Base-by-base conservation (phyloP, 1,140 invertebrate species). In the Mercenaria mercenaria region DNA sequence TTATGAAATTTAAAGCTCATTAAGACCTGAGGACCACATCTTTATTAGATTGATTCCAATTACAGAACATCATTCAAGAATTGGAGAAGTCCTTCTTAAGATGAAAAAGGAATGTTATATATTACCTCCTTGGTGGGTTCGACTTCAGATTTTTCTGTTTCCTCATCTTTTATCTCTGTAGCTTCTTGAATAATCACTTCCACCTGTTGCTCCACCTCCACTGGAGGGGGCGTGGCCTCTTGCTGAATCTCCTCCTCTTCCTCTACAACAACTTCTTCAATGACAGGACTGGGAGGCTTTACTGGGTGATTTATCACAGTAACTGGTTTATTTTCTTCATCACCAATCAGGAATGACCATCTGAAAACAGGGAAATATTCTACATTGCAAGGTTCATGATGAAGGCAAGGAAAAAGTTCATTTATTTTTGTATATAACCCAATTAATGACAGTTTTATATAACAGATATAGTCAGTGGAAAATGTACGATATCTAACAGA, bases 331-430 rank as follows among this genome's bases (percentile, higher is more conserved):
- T 64, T 64, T n/a, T 92, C 91, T 23, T 95, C 92, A 83, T 95
- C 92, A 34, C 93, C 95, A 85, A 96, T 93, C 69, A 96, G 84
- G 88, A 95, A 96, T n/a, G 94, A 96, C 95, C 95, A 96, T 1
- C 88, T 89, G 83, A 94, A 95, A 67, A 91, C n/a, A n/a, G n/a
- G n/a, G n/a, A n/a, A n/a, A n/a, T n/a, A n/a, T n/a, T n/a, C n/a
- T n/a, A n/a, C 90, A 6, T 95, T 93, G 83, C 6, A 34, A 64
- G 6, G 23, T n/a, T n/a, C n/a, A n/a, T n/a, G n/a, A n/a, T n/a
- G n/a, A n/a, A n/a, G n/a, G n/a, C n/a, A n/a, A n/a, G n/a, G n/a
- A n/a, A n/a, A n/a, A n/a, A n/a, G n/a, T n/a, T n/a, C n/a, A n/a
- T n/a, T n/a, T n/a, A n/a, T n/a, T n/a, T n/a, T n/a, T n/a, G n/a